Base-by-base conservation (phyloP, 1,140 invertebrate species). In the Pachypeltis micranthus region DNA sequence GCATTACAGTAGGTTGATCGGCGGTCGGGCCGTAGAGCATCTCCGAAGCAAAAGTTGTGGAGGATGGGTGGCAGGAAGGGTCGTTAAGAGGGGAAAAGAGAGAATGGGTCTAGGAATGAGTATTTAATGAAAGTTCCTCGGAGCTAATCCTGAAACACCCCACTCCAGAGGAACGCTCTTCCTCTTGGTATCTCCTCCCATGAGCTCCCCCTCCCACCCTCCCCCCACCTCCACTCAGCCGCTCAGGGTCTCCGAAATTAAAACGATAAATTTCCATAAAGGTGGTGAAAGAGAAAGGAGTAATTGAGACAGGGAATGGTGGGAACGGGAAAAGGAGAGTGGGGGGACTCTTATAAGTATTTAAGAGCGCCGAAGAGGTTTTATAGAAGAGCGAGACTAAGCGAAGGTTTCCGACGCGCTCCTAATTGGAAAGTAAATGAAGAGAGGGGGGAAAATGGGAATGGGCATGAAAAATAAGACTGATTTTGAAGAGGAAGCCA, bases 191-290 rank as follows among this genome's bases (percentile, higher is more conserved):
- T n/a, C n/a, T n/a, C n/a, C n/a, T n/a, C n/a, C n/a, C n/a, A n/a
- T n/a, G n/a, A n/a, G n/a, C 16, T 2, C 54, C 19, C 19, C 14
- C 54, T 25, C 25, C 23, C 21, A 7, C 23, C 14, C 47, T 25
- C 25, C 25, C 25, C 54, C 54, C 54, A 19, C 44, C 7, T 54
- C 47, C 23, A 24, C 25, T 25, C 3, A 56, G 19, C 54, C 21
- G 16, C 54, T 25, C n/a, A n/a, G n/a, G n/a, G n/a, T n/a, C n/a
- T 56, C 3, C 23, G 54, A 56, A 56, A 56, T 56, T 56, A 56
- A 56, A 56, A 56, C 54, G 54, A 56, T 56, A 56, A 56, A 56
- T 56, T 56, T 56, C 54, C 54, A 56, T 56, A 56, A 56, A 56
- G 54, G 54, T 56, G 54, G 54, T 56, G 54, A 56, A 56, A 56